Conservation (phyloP, 2,113 vertebrate species). For the Stegostoma tigrinum region DNA sequence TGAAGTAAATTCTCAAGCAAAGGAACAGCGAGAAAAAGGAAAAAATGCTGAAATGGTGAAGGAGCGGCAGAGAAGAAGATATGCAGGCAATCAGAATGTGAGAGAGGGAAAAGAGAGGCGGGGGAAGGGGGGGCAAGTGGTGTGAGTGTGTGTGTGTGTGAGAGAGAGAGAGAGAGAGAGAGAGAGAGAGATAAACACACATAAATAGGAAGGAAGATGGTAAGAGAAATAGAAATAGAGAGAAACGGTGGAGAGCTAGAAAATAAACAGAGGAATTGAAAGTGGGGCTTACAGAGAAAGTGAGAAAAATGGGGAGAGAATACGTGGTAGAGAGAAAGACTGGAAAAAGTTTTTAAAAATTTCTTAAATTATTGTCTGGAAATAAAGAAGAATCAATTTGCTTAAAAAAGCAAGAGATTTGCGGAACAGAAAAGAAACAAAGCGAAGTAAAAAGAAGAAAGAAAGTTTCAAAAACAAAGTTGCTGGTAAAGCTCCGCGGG, state of each 20-base stretch:
- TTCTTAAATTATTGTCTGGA: background rate
- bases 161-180: background rate
- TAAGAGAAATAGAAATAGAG: background rate
- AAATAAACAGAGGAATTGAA: background rate
- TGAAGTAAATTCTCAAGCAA: background rate
- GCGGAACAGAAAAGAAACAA: background rate
- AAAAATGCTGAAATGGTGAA: background rate
- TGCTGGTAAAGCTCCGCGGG: too few relatives aligned
- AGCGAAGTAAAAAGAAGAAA: background rate
- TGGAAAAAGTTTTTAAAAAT: background rate
- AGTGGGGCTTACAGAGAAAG: background rate
- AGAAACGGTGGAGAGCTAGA: background rate
- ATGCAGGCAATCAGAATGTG: background rate
- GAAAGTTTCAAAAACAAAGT: too few relatives aligned
- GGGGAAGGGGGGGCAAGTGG: background rate
- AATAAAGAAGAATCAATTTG: background rate
- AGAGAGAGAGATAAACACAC: background rate
- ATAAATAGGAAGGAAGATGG: too few relatives aligned
- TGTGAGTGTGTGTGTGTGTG: too few relatives aligned
- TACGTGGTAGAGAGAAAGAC: background rate
- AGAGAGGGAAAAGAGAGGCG: background rate
- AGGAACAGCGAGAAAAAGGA: background rate
- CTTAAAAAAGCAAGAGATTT: background rate
- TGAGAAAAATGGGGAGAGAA: background rate
- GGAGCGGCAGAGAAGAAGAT: background rate